These are phyloP conservation scores for Drosophila hamatofila DNA, from an alignment of 2,888 invertebrate species.

Conservation along the genomic window DNA sequence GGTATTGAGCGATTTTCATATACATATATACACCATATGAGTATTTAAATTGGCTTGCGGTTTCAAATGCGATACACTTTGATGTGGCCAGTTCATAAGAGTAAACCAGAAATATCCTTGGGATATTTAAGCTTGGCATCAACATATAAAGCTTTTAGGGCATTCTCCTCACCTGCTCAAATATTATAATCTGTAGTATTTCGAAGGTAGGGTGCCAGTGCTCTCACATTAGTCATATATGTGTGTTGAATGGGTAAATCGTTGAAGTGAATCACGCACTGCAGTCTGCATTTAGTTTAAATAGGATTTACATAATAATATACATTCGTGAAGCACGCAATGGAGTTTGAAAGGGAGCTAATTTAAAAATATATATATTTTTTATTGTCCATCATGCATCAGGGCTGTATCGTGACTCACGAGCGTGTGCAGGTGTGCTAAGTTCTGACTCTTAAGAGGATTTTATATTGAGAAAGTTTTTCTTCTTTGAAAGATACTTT, in stretches of 20 bases:
- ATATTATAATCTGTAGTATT: slow-evolving; percentile 4
- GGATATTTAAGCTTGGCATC: slow-evolving; percentile 18
- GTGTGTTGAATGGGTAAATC: neutral
- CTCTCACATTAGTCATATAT: slow-evolving; percentile 19
- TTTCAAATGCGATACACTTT: slow-evolving; percentile 54
- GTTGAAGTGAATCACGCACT: slow-evolving; percentile 49
- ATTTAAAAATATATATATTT: neutral
- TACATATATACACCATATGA: neutral
- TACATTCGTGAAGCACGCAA: slow-evolving; percentile 52
- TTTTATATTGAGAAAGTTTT: neutral
- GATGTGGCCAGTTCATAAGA: slow-evolving; percentile 51
- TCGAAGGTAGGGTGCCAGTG: neutral
- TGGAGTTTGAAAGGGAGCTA: neutral
- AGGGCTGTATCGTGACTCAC: slow-evolving; percentile 32
- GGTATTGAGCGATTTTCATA: slow-evolving; percentile 8
- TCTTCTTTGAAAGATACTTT: no score
- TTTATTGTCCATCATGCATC: neutral
- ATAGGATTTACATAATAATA: slow-evolving; percentile 45
- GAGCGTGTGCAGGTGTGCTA: neutral
- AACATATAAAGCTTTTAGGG: neutral
- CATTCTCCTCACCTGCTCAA: neutral
- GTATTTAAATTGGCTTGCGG: slow-evolving; percentile 68
- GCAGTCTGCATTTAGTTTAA: slow-evolving; percentile 6
- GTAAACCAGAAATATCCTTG: slow-evolving; percentile 8
- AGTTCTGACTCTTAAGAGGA: neutral